Conservation (phyloP, 2,888 invertebrate species). For the Drosophila bunnanda region DNA sequence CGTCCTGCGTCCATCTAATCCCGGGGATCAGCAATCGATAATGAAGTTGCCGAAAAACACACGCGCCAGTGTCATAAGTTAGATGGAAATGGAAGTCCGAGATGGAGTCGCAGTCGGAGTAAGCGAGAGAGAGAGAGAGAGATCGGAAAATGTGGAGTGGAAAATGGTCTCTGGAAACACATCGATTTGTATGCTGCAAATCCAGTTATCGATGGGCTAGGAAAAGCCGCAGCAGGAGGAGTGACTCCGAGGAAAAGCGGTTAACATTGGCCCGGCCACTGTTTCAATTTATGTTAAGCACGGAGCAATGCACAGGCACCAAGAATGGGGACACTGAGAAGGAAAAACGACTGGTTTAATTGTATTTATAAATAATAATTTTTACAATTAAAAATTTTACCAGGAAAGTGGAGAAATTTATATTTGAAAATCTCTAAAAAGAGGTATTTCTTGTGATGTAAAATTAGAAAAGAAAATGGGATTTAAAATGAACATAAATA, state of each 20-base stretch:
- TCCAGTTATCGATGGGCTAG: conserved; percentile 74
- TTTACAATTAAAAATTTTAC: neutral
- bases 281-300: conserved; percentile 51
- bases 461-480: neutral
- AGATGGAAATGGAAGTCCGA: conserved; percentile 27
- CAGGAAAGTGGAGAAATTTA: neutral
- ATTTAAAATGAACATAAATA: neutral
- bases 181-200: conserved; percentile 79
- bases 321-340: neutral
- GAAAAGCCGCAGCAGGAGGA: neutral
- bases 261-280: conserved; percentile 31
- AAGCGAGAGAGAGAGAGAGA: neutral
- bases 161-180: conserved; percentile 26
- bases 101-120: neutral
- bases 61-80: conserved; percentile 73
- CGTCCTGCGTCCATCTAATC: conserved; percentile 63
- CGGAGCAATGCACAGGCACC: conserved; percentile 8
- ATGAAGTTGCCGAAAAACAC: conserved; percentile 76
- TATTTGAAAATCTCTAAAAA: neutral
- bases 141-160: conserved; percentile 12
- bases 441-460: too few relatives aligned
- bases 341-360: too few relatives aligned
- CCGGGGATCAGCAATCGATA: conserved; percentile 78
- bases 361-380: neutral
- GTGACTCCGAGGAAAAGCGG: neutral